Evolutionary conservation across 2,797 vertebrate genomes (phyloP).

Genomic region (Cynopterus sphinx): DNA sequence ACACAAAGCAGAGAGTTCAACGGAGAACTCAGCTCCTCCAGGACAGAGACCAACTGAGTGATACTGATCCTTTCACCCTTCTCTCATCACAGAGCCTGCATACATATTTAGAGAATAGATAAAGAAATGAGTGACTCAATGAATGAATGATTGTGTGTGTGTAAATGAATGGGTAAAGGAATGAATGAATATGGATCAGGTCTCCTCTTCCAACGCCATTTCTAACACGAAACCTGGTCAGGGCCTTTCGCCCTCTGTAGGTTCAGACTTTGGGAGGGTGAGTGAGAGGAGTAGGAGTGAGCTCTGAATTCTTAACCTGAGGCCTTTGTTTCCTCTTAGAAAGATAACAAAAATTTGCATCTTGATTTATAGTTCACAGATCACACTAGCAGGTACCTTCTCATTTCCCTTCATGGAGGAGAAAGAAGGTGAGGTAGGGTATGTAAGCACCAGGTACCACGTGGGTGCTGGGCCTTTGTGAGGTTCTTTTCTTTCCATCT

Average conservation of each 20-base stretch:
- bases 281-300: not conserved
- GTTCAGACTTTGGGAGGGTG: not conserved
- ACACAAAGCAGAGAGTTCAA: not conserved
- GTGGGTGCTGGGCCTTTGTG: not conserved
- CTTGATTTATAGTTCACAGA: not conserved
- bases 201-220: not conserved
- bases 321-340: not conserved
- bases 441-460: not conserved
- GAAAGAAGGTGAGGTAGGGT: not conserved
- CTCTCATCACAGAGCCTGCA: not conserved
- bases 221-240: not conserved
- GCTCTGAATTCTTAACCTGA: not conserved
- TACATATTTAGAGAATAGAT: not conserved
- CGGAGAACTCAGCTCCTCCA: not conserved
- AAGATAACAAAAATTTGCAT: conserved; percentile 14
- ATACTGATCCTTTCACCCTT: not conserved
- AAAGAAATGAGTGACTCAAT: not conserved
- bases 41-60: not conserved
- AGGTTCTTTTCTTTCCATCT: not conserved
- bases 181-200: not conserved
- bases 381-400: not conserved
- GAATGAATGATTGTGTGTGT: not conserved
- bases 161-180: not conserved
- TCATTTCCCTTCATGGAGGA: not conserved
- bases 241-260: not conserved